Base-by-base conservation (phyloP, 2,113 vertebrate species). In the Saguinus imperator region DNA sequence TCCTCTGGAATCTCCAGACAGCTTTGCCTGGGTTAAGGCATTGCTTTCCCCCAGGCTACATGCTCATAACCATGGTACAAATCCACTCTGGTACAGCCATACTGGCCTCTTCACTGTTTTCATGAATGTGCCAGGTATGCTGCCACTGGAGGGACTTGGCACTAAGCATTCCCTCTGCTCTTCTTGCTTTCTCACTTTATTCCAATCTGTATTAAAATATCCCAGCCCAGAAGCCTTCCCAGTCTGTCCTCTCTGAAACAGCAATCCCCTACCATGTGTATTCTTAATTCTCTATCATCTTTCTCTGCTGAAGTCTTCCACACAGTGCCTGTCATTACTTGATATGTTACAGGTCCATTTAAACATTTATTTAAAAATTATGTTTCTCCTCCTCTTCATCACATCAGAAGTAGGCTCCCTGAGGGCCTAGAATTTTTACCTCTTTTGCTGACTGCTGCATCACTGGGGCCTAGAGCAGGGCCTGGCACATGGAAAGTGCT, bases 111-210 rank as follows among this genome's bases (percentile, higher is more conserved):
- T 1, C 20, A 8, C 37, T 40, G 29, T 32, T 87, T n/a, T 17
- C 84, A 32, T 57, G 40, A 68, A 6, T 0, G 1, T 23, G 11
- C n/a, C 16, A n/a, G 9, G 23, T 6, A 1, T 1, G 1, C 3
- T 37, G 37, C 29, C 3, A 4, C n/a, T 58, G 10, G n/a, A 35
- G 32, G 16, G 35, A 25, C 61, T 40, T 29, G 68, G 72, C 23
- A 5, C 35, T 23, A 45, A 50, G 77, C 16, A 3, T 68, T 64
- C 77, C 73, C 64, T 87, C 35, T 40, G 40, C 48, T 73, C 61
- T 80, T 50, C 61, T 66, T 21, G 11, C 3, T 50, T 32, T 21
- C 55, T 92, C 9, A n/a, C 82, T 94, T 58, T 81, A 58, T 82
- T 77, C 81, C 4, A 29, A 50, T 40, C 48, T 91, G 72, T 48